Evolutionary conservation across 2,113 vertebrate species (phyloP).

Genomic region (Galbula dea): DNA sequence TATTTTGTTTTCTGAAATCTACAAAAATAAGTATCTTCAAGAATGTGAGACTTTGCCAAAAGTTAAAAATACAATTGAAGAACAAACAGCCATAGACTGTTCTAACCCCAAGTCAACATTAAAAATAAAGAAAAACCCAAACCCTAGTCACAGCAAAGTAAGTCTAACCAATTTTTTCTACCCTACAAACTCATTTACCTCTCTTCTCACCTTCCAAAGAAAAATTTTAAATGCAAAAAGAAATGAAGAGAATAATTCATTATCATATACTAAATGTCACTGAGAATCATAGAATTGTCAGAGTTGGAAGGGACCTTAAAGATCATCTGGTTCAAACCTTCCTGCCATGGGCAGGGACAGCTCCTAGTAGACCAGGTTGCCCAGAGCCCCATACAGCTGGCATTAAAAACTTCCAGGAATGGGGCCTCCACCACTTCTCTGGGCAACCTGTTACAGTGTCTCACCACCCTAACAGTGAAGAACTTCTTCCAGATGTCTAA

Average conservation of each 20-base stretch:
- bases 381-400: no score
- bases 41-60: neutral
- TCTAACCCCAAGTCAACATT: neutral
- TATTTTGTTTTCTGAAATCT: slow-evolving; percentile 23
- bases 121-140: neutral
- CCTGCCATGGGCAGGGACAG: no score
- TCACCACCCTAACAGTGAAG: no score
- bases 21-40: slow-evolving; percentile 9
- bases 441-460: no score
- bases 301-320: no score
- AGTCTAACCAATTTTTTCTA: neutral
- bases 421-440: no score
- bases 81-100: neutral
- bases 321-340: no score
- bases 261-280: neutral
- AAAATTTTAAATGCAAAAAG: neutral
- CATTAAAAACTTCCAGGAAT: no score
- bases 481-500: no score
- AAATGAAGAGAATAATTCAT: neutral
- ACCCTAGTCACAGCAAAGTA: neutral
- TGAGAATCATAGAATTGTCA: no score
- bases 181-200: neutral
- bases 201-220: neutral
- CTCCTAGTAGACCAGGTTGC: no score
- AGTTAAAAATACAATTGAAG: slow-evolving; percentile 44